Conservation (phyloP, 2,113 vertebrate genomes). For the Semnornis frantzii region DNA sequence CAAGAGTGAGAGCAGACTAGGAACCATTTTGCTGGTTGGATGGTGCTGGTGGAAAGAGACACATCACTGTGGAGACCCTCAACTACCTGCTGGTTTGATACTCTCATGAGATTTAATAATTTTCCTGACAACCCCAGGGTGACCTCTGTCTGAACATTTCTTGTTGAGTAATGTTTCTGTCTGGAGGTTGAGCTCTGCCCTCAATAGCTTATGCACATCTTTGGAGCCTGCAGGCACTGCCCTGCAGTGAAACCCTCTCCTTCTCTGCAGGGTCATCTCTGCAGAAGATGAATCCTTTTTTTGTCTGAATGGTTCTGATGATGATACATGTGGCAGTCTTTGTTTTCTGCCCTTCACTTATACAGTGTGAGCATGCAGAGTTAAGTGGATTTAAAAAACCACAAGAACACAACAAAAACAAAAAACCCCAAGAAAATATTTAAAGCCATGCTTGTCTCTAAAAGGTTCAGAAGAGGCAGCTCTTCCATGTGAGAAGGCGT, state of each 20-base stretch:
- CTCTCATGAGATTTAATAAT: fast-evolving
- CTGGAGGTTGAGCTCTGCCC: neutral
- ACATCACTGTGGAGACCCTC: fast-evolving
- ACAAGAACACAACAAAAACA: no score
- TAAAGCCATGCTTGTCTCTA: neutral
- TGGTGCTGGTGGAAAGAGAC: neutral
- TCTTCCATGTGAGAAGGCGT: neutral
- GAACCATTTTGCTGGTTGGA: neutral
- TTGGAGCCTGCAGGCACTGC: neutral
- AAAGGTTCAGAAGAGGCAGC: neutral
- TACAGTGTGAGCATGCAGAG: neutral
- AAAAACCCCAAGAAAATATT: no score
- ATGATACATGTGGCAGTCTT: neutral
- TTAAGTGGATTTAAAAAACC: neutral
- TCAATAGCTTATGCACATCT: fast-evolving
- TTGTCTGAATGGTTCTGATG: neutral
- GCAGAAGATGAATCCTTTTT: neutral
- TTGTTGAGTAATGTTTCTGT: neutral
- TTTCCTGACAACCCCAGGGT: fast-evolving
- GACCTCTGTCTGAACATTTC: fast-evolving
- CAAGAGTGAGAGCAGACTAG: neutral
- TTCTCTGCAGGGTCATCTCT: neutral
- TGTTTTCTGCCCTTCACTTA: neutral
- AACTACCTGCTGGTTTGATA: fast-evolving
- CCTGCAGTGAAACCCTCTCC: neutral